Conservation (phyloP, 2,888 invertebrate species). For the Coelinius sp. region DNA sequence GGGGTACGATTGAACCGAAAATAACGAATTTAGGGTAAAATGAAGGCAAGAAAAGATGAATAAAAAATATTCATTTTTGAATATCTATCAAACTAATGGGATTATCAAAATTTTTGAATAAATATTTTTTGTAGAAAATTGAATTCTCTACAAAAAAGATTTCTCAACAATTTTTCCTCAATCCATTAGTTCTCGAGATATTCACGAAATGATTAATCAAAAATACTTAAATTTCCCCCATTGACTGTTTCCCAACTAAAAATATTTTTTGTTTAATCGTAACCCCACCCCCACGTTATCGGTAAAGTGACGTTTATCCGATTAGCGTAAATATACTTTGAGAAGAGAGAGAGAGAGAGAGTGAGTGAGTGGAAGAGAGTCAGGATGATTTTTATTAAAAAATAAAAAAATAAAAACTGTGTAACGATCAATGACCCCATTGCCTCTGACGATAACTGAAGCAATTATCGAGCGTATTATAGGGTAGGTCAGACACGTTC, state of each 20-base stretch:
- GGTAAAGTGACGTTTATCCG: slow-evolving; percentile 40
- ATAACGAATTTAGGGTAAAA: too few species aligned
- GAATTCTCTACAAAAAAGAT: neutral
- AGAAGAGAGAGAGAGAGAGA: neutral
- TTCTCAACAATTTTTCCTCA: too few species aligned
- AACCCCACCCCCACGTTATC: slow-evolving; percentile 30
- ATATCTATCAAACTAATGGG: neutral
- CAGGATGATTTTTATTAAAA: slow-evolving; percentile 30
- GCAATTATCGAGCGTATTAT: slow-evolving; percentile 22
- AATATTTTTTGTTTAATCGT: slow-evolving; percentile 6
- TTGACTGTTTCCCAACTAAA: neutral
- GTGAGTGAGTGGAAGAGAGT: neutral
- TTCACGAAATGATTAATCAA: neutral
- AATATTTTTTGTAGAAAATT: neutral
- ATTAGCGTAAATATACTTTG: slow-evolving; percentile 43
- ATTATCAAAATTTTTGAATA: neutral
- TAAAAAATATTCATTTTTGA: too few species aligned
- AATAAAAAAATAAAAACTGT: neutral
- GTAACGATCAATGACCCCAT: slow-evolving; percentile 29
- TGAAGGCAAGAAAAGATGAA: too few species aligned
- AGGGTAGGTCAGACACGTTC: slow-evolving; percentile 11
- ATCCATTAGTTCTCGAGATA: too few species aligned
- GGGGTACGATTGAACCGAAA: slow-evolving; percentile 17
- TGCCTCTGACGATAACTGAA: slow-evolving; percentile 22
- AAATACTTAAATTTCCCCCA: neutral